Evolutionary conservation across 2,797 vertebrate genomes (phyloP).

Genomic region (Alectoris magna): DNA sequence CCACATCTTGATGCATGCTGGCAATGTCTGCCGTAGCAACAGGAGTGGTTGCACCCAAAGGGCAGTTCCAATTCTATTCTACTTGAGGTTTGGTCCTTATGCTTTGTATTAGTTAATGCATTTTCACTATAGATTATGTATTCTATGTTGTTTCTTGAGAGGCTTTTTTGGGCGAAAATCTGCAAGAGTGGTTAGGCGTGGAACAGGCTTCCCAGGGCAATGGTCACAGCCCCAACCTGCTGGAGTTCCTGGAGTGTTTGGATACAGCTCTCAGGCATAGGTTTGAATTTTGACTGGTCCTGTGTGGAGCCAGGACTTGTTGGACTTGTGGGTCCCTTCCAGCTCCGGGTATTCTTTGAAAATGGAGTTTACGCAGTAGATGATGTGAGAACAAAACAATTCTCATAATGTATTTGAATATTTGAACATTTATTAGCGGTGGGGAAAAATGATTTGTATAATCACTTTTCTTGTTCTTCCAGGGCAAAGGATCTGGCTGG

Average conservation of each 20-base stretch:
- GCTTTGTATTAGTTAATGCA: not conserved
- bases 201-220: not conserved
- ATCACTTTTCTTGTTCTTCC: not conserved
- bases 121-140: not conserved
- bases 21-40: not conserved
- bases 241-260: not conserved
- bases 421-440: not conserved
- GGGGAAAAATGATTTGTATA: not conserved
- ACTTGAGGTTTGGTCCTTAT: not conserved
- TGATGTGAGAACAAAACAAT: not conserved
- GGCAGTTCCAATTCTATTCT: not conserved
- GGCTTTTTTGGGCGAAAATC: not conserved
- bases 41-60: not conserved
- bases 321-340: not conserved
- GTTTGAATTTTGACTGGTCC: not conserved
- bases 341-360: not conserved
- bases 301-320: not conserved
- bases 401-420: not conserved
- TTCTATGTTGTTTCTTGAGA: not conserved
- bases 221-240: not conserved
- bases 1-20: not conserved
- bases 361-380: not conserved
- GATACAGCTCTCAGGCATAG: not conserved
- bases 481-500: slow-evolving; percentile 90
- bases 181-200: not conserved